These are phyloP conservation scores for Thalpophila matura DNA, from an alignment of 2,888 invertebrate genomes.

Conservation along the genomic window DNA sequence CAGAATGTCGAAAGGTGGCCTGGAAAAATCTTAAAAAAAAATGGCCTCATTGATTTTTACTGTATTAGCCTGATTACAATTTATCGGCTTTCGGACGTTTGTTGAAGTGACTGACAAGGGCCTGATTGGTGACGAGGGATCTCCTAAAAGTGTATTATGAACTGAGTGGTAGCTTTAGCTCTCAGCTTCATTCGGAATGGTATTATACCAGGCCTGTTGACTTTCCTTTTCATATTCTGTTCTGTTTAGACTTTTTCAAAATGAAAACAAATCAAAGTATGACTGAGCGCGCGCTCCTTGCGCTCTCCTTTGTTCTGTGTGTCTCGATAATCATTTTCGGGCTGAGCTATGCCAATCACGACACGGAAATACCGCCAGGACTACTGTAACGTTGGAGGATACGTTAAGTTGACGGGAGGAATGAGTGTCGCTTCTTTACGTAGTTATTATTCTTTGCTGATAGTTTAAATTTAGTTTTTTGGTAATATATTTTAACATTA, in stretches of 20 bases:
- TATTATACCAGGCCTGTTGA: not conserved
- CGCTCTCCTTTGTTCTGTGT: too few species aligned
- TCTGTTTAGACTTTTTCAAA: not conserved
- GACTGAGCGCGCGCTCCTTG: too few species aligned
- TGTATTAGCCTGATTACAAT: slow-evolving; percentile 47
- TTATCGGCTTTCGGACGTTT: slow-evolving; percentile 43
- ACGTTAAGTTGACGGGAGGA: too few species aligned
- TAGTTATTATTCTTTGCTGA: too few species aligned
- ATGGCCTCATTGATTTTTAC: slow-evolving; percentile 8
- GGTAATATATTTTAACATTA: too few species aligned
- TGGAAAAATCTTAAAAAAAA: not conserved
- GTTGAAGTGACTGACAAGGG: slow-evolving; percentile 68
- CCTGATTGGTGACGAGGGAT: slow-evolving; percentile 66
- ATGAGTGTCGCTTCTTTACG: too few species aligned
- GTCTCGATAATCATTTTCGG: too few species aligned
- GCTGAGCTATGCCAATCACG: too few species aligned
- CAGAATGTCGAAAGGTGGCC: not conserved
- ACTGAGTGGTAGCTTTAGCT: slow-evolving; percentile 18
- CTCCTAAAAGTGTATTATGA: slow-evolving; percentile 57
- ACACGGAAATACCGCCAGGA: too few species aligned
- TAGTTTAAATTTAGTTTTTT: too few species aligned
- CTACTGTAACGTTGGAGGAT: too few species aligned
- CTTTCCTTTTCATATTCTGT: not conserved
- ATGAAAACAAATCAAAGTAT: too few species aligned
- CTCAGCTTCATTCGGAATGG: not conserved